A percentile compares a stretch with the other conserved stretches of the same genome.
phyloP scores from a whole-genome alignment of 1,140 invertebrate genomes.

The Schmidtea mediterranea region DNA sequence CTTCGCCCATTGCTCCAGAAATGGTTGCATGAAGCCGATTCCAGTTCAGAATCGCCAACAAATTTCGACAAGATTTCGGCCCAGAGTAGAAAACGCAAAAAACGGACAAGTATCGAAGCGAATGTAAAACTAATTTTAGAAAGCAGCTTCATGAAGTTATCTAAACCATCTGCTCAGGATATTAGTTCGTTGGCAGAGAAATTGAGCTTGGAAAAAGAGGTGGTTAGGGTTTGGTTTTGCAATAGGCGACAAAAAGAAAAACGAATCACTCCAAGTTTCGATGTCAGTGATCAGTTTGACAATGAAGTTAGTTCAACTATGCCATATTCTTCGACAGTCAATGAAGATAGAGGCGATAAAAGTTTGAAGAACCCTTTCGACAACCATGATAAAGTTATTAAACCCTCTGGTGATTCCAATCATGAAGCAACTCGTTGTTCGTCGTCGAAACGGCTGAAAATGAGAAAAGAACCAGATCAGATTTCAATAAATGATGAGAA shows the following conservation, averaged over 20 bases:
- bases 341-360: too few relatives aligned
- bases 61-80: slow-evolving; percentile 53
- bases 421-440: too few relatives aligned
- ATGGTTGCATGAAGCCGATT: slow-evolving; percentile 94
- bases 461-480: too few relatives aligned
- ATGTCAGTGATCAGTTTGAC: neutral
- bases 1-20: slow-evolving; percentile 88
- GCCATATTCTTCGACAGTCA: too few relatives aligned
- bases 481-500: too few relatives aligned
- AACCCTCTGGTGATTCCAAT: too few relatives aligned
- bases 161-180: slow-evolving; percentile 92
- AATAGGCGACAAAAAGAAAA: slow-evolving; percentile 96
- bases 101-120: slow-evolving; percentile 93
- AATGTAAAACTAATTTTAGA: slow-evolving; percentile 88
- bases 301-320: too few relatives aligned
- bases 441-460: too few relatives aligned
- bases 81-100: slow-evolving; percentile 87
- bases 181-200: slow-evolving; percentile 71
- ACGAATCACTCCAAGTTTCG: slow-evolving; percentile 31
- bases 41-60: slow-evolving; percentile 61
- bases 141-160: slow-evolving; percentile 91
- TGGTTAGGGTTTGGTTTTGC: slow-evolving; percentile 72
- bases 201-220: slow-evolving; percentile 84
- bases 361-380: too few relatives aligned
- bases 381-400: too few relatives aligned